Conservation (phyloP, 2,113 vertebrate species). For the Caloenas nicobarica region DNA sequence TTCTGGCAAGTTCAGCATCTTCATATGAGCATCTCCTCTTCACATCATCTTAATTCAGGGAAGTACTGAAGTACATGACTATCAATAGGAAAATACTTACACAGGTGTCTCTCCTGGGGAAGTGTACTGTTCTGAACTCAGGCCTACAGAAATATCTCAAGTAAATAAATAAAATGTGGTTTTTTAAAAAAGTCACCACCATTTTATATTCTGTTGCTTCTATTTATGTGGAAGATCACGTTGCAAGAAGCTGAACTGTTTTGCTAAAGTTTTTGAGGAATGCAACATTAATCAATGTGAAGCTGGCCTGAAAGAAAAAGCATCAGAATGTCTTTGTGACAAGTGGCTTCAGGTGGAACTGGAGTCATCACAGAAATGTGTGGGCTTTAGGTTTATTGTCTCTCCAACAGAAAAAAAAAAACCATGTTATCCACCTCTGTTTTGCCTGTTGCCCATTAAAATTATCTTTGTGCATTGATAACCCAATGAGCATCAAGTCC, state of each 20-base stretch:
- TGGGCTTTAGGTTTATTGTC: not conserved
- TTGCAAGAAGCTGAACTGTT: not conserved
- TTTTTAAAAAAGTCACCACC: not conserved
- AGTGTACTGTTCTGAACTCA: not conserved
- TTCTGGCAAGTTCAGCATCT: not conserved
- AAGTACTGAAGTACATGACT: not conserved
- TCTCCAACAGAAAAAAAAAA: not conserved
- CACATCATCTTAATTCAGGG: not conserved
- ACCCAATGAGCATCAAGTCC: not conserved
- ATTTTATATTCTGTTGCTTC: not conserved
- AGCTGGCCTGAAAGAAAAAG: not conserved
- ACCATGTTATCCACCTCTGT: not conserved
- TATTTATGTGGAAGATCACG: fast-evolving
- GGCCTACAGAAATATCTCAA: not conserved
- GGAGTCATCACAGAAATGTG: not conserved
- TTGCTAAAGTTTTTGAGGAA: not conserved
- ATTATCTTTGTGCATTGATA: not conserved
- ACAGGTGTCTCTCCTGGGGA: not conserved
- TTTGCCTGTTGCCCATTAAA: not conserved
- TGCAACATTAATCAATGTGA: not conserved
- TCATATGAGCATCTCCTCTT: fast-evolving
- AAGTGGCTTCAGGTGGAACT: not conserved
- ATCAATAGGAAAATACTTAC: not conserved
- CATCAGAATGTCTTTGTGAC: not conserved
- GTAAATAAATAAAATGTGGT: not conserved